phyloP scores from a whole-genome alignment of 2,888 invertebrate genomes.

The Sclerodermus sp. region DNA sequence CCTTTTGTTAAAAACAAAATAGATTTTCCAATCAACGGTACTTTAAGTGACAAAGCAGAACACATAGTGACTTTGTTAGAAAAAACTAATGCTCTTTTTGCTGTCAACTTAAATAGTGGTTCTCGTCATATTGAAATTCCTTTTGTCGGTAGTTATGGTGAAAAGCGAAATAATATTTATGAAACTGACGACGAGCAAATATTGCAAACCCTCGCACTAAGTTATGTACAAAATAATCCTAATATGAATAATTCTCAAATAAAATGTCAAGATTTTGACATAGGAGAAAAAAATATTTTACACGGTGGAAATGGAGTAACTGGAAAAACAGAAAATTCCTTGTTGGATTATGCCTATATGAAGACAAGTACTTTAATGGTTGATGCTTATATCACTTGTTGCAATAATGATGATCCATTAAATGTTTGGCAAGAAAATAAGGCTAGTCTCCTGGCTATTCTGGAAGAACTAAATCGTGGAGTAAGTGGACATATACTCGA shows the following conservation, averaged over 20 bases:
- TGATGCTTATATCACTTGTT: constrained; percentile 51
- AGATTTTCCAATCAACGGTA: constrained; percentile 32
- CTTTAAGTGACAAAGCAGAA: constrained; percentile 28
- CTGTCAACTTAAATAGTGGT: constrained; percentile 49
- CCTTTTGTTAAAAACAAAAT: constrained; percentile 22
- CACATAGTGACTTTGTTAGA: constrained; percentile 45
- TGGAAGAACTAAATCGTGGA: constrained; percentile 37
- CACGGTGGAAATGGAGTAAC: constrained; percentile 33
- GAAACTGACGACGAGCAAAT: constrained; percentile 40
- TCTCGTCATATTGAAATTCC: constrained; percentile 51
- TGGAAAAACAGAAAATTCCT: constrained; percentile 27
- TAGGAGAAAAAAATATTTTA: constrained; percentile 22
- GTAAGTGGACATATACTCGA: constrained; percentile 47
- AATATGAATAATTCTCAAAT: constrained; percentile 31
- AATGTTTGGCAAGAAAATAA: constrained; percentile 45
- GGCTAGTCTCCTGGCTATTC: constrained; percentile 40
- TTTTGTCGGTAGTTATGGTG: constrained; percentile 30
- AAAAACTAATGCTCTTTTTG: constrained; percentile 39
- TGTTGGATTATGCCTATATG: constrained; percentile 50
- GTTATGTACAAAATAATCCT: constrained; percentile 38
- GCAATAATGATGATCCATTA: constrained; percentile 40
- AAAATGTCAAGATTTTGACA: constrained; percentile 30
- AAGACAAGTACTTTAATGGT: constrained; percentile 49
- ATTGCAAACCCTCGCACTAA: constrained; percentile 34
- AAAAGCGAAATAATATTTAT: constrained; percentile 18